Percentiles rank a stretch among this genome's conserved stretches.
Evolutionary conservation across 2,888 invertebrate genomes (phyloP).

Genomic region (Pristionchus maxplancki): DNA sequence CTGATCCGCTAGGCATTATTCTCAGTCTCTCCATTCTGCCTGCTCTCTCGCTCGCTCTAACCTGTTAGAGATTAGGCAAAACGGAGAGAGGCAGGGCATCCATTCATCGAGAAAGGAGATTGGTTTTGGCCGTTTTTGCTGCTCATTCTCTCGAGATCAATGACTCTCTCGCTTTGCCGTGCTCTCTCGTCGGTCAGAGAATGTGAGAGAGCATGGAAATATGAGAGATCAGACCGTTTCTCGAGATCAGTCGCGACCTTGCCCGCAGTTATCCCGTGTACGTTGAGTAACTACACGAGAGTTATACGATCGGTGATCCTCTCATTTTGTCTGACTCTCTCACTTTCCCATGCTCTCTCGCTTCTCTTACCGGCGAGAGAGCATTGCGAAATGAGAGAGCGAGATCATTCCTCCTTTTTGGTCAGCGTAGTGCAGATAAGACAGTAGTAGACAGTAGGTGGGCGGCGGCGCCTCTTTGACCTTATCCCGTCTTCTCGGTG

Average conservation of each 20-base stretch:
- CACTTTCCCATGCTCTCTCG: too few species aligned
- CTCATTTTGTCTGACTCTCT: too few species aligned
- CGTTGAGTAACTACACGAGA: background rate
- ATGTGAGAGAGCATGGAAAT: too few species aligned
- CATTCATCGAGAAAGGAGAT: background rate
- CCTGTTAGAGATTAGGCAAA: background rate
- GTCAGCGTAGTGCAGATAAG: too few species aligned
- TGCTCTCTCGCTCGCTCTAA: background rate
- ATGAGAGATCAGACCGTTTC: too few species aligned
- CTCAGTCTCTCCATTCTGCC: background rate
- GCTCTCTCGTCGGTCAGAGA: too few species aligned
- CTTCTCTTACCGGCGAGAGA: too few species aligned
- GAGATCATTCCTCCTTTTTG: too few species aligned
- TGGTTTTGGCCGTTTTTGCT: background rate
- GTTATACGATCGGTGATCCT: background rate
- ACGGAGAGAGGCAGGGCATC: background rate
- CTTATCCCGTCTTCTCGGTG: background rate
- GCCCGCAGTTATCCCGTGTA: background rate
- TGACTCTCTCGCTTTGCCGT: too few species aligned
- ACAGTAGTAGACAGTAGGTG: too few species aligned
- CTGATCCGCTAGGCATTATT: conserved; percentile 4
- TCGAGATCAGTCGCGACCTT: too few species aligned
- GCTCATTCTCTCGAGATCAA: background rate
- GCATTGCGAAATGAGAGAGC: too few species aligned
- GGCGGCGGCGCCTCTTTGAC: conserved; percentile 33